Evolutionary conservation across 2,888 invertebrate genomes (phyloP).

Genomic region (Atethmia centrago): DNA sequence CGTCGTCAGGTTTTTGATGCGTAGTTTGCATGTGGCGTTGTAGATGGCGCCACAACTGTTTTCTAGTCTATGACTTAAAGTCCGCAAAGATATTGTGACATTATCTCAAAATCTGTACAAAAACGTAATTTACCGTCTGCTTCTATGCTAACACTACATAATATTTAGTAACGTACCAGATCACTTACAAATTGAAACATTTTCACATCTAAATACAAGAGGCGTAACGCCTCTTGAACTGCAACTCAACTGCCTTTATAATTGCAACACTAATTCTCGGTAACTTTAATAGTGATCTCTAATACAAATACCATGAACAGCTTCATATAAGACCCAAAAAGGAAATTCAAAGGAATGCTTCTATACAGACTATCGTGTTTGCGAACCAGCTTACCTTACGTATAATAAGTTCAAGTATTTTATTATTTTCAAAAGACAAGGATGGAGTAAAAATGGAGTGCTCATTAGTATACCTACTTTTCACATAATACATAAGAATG

Average conservation of each 20-base stretch:
- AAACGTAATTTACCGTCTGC: neutral
- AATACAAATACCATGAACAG: conserved; percentile 16
- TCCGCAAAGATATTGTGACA: too few relatives aligned
- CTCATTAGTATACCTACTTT: neutral
- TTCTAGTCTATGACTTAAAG: too few relatives aligned
- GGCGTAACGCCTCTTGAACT: neutral
- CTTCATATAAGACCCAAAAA: conserved; percentile 15
- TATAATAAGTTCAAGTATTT: conserved; percentile 35
- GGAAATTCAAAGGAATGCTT: conserved; percentile 16
- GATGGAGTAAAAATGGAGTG: conserved; percentile 24
- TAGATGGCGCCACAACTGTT: too few relatives aligned
- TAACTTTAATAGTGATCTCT: neutral
- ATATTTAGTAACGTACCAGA: neutral
- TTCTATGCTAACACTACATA: neutral
- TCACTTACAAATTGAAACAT: conserved; percentile 3
- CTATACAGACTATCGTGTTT: conserved; percentile 9
- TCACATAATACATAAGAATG: neutral
- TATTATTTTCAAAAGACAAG: conserved; percentile 3
- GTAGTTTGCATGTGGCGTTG: too few relatives aligned
- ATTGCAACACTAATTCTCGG: conserved; percentile 6
- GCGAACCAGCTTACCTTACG: conserved; percentile 19
- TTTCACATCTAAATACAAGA: conserved; percentile 1
- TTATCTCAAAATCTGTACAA: too few relatives aligned
- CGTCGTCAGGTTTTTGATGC: too few relatives aligned
- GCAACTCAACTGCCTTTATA: neutral